phyloP scores from a whole-genome alignment of 53 echinoderm and acorn worm genomes.

The Hippasteria phrygiana region DNA sequence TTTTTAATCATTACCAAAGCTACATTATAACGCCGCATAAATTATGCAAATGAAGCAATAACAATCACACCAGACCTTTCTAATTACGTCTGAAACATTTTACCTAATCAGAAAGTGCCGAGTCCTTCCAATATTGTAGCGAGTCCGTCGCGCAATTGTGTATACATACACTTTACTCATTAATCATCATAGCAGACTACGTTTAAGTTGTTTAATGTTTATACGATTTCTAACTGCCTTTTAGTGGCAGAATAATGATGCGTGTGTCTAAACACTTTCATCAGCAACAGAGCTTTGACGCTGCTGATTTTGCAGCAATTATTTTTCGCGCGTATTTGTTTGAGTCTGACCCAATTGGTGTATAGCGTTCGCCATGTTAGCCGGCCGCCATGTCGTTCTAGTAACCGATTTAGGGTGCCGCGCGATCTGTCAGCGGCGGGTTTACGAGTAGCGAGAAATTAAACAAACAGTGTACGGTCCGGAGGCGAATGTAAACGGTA shows the following conservation, averaged over 20 bases:
- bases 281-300: not conserved
- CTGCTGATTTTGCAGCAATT: slow-evolving; percentile 4
- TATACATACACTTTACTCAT: not conserved
- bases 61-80: not conserved
- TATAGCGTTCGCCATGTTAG: not conserved
- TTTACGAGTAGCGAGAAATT: slow-evolving; percentile 39
- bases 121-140: not conserved
- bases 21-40: not conserved
- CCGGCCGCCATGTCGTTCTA: slow-evolving; percentile 45
- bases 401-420: slow-evolving; percentile 5
- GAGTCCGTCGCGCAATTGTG: not conserved
- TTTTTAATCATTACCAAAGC: no score
- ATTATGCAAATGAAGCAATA: not conserved
- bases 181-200: slow-evolving; percentile 20
- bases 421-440: slow-evolving; percentile 11
- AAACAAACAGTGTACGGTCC: slow-evolving; percentile 49
- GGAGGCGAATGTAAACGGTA: slow-evolving; percentile 5
- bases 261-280: slow-evolving; percentile 30
- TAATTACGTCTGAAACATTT: not conserved
- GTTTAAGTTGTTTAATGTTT: slow-evolving; percentile 46
- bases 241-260: slow-evolving; percentile 46
- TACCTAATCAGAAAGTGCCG: not conserved
- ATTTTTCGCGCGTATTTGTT: slow-evolving; percentile 8
- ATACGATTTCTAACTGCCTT: slow-evolving; percentile 9
- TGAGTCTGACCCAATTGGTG: slow-evolving; percentile 14